A percentile compares a stretch with the other conserved stretches of the same genome.
These are phyloP conservation scores for Nomada fucata DNA, from an alignment of 2,888 invertebrate species.

Conservation along the genomic window DNA sequence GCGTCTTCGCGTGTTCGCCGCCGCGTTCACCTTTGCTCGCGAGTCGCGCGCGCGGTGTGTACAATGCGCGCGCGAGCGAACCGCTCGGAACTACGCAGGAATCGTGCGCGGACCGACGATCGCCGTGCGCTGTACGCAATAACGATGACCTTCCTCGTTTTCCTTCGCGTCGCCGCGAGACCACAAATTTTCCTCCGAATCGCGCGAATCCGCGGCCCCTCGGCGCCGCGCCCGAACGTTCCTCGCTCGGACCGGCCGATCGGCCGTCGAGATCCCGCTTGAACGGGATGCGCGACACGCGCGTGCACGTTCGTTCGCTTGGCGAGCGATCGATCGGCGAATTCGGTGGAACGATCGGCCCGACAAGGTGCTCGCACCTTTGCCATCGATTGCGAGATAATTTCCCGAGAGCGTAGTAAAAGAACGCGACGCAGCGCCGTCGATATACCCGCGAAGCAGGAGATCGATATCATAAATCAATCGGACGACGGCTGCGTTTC, in stretches of 20 bases:
- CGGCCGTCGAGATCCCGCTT: too few relatives aligned
- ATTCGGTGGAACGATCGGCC: background rate
- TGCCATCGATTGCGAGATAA: too few relatives aligned
- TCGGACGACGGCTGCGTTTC: slow-evolving; percentile 51
- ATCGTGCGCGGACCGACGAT: slow-evolving; percentile 1
- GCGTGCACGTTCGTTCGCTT: slow-evolving; percentile 1
- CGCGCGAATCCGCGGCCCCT: too few relatives aligned
- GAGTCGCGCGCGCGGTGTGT: slow-evolving; percentile 44
- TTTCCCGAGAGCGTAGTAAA: too few relatives aligned
- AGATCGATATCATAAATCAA: slow-evolving; percentile 47
- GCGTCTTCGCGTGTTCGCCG: slow-evolving; percentile 23
- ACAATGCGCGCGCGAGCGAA: slow-evolving; percentile 58
- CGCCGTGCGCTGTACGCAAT: slow-evolving; percentile 10
- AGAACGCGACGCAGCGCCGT: background rate
- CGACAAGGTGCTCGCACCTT: too few relatives aligned
- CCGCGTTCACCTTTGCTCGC: slow-evolving; percentile 54
- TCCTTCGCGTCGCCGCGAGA: slow-evolving; percentile 37
- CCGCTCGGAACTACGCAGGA: slow-evolving; percentile 61
- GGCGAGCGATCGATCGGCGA: slow-evolving; percentile 24
- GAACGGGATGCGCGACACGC: too few relatives aligned
- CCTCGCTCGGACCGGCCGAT: background rate
- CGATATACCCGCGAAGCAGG: background rate
- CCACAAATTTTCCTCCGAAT: slow-evolving; percentile 20
- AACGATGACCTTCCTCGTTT: slow-evolving; percentile 17
- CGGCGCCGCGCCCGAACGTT: background rate